Evolutionary conservation across 2,888 invertebrate genomes (phyloP).

Genomic region (Cataglyphis cursor): DNA sequence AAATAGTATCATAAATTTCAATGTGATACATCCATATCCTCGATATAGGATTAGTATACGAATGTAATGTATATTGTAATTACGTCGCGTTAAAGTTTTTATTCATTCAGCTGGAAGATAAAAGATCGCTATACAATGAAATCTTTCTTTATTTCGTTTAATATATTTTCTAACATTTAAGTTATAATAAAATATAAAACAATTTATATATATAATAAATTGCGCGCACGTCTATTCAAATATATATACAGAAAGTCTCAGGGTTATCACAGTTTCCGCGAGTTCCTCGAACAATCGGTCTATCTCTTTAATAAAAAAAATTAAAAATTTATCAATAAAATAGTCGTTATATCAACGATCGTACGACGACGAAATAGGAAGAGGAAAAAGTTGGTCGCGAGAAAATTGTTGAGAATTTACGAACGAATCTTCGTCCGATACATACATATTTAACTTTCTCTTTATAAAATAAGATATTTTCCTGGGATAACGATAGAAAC

Average conservation of each 20-base stretch:
- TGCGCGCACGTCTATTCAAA: constrained; percentile 46
- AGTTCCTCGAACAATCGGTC: constrained; percentile 45
- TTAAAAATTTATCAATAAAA: constrained; percentile 15
- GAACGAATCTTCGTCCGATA: background rate
- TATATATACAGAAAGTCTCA: constrained; percentile 60
- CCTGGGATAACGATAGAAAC: too few relatives aligned
- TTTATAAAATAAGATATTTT: too few relatives aligned
- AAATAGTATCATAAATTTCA: constrained; percentile 71
- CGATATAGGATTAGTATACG: constrained; percentile 72
- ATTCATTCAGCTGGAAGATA: constrained; percentile 71
- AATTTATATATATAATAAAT: constrained; percentile 35
- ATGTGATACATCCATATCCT: constrained; percentile 74
- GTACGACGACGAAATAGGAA: background rate
- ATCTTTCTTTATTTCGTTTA: constrained; percentile 73
- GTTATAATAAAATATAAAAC: constrained; percentile 62
- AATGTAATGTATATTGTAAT: constrained; percentile 77
- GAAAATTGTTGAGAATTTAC: background rate
- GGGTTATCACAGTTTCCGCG: background rate
- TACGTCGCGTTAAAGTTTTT: constrained; percentile 68
- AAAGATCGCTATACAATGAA: constrained; percentile 70
- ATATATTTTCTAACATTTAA: constrained; percentile 71
- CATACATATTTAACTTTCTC: background rate
- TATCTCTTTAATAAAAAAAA: constrained; percentile 36
- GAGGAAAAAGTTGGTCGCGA: background rate
- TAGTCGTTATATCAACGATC: background rate